These are phyloP conservation scores for Menura novaehollandiae DNA, from an alignment of 2,113 vertebrate genomes.

Conservation along the genomic window DNA sequence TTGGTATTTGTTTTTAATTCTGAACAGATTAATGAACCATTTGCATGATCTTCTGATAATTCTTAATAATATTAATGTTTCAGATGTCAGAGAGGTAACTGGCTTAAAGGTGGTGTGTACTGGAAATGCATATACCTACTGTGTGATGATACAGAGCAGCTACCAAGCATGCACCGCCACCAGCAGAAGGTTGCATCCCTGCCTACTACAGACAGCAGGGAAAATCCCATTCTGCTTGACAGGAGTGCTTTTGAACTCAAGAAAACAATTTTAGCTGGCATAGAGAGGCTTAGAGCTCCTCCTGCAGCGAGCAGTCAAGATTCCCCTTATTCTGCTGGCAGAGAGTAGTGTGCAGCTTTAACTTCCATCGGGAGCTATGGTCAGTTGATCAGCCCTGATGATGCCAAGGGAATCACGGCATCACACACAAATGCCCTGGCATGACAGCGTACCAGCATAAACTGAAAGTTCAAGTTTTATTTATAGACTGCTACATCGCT, in stretches of 20 bases:
- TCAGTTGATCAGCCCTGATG: not conserved
- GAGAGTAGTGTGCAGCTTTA: not conserved
- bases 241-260: not conserved
- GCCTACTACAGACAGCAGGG: not conserved
- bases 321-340: not conserved
- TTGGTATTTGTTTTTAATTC: not conserved
- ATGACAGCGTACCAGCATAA: not conserved
- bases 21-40: not conserved
- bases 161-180: not conserved
- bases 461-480: not conserved
- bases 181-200: not conserved
- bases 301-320: not conserved
- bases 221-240: not conserved
- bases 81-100: not conserved
- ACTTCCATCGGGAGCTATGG: accelerated
- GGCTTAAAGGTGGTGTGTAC: not conserved
- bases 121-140: not conserved
- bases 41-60: not conserved
- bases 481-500: not conserved
- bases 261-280: not conserved
- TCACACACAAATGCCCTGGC: not conserved
- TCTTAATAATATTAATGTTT: not conserved
- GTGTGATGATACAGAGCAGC: not conserved
- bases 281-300: not conserved
- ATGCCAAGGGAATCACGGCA: not conserved